Base-by-base conservation (phyloP, 1,140 invertebrate species). In the Dendrolimus kikuchii region DNA sequence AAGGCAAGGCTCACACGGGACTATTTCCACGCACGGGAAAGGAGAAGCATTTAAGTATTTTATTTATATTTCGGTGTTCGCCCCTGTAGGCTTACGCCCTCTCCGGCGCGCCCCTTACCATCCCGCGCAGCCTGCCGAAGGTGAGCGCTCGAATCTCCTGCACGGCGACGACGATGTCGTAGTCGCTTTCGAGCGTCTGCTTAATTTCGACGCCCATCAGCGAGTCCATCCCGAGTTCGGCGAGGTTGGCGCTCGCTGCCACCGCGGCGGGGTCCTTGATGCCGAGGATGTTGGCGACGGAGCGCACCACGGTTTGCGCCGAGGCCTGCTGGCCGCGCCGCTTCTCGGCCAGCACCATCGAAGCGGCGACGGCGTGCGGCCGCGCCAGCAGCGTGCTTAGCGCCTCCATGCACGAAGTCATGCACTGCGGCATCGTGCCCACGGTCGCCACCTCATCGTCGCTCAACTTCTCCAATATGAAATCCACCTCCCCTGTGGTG, bases 131-230 rank as follows among this genome's bases (percentile, higher is more conserved):
- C 65, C 92, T 92, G 1, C 86, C 90, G 53, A 96, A 92, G 0
- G 93, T 96, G 2, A 97, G 83, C 38, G 84, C 88, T 51, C 97
- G 91, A 66, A 99, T 97, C 79, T 99, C 96, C 71, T 94, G 92
- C 44, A 96, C 92, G 41, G 94, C 93, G 8, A 99, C 79, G 0
- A 95, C 91, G 38, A 98, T 74, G 80, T 98, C 96, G 81, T 94
- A 98, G 64, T 95, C 95, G 53, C 96, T 90, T 78, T 99, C 97
- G 6, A 99, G 84, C 0, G 95, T 96, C 78, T 99, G 97, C 86
- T 99, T 99, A 57, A 99, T 97, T 89, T 99, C 98, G 0, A 98
- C 96, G 52, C 96, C 96, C 97, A 99, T 99, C 40, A 99, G 87
- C 0, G 97, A 99, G 74, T 99, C 98, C 92, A 99, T 96, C 47